A percentile compares a stretch with the other conserved stretches of the same genome.
These are phyloP conservation scores for Sus cebifrons DNA, from an alignment of 2,797 vertebrate genomes.

Conservation along the genomic window DNA sequence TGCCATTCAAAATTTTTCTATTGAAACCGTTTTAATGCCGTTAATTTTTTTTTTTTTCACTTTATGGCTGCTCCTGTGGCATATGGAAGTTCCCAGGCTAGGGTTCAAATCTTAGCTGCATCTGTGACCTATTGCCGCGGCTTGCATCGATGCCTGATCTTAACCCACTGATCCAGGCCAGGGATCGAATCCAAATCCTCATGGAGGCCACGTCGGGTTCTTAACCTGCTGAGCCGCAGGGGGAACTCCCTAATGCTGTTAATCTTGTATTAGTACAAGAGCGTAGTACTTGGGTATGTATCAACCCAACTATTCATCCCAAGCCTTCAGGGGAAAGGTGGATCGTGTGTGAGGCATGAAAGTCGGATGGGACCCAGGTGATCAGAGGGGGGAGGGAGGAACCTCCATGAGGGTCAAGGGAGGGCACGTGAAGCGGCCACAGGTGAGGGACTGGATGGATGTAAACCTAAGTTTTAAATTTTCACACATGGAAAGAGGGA, in stretches of 20 bases:
- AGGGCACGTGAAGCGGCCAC: no score
- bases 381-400: background rate
- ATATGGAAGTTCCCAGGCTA: no score
- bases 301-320: background rate
- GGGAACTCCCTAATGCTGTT: background rate
- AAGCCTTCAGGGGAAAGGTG: constrained; percentile 1
- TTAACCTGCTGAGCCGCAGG: no score
- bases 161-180: no score
- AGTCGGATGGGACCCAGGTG: background rate
- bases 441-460: background rate
- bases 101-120: no score
- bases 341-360: background rate
- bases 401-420: background rate
- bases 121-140: no score
- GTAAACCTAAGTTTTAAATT: background rate
- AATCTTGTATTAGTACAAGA: background rate
- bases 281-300: background rate
- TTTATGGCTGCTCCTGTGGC: no score
- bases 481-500: background rate
- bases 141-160: no score
- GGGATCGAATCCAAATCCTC: no score
- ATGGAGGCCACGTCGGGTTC: no score
- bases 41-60: background rate
- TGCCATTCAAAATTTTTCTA: background rate
- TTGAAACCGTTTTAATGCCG: constrained; percentile 28